Base-by-base conservation (phyloP, 2,113 vertebrate species). In the Daphoenositta chrysoptera region DNA sequence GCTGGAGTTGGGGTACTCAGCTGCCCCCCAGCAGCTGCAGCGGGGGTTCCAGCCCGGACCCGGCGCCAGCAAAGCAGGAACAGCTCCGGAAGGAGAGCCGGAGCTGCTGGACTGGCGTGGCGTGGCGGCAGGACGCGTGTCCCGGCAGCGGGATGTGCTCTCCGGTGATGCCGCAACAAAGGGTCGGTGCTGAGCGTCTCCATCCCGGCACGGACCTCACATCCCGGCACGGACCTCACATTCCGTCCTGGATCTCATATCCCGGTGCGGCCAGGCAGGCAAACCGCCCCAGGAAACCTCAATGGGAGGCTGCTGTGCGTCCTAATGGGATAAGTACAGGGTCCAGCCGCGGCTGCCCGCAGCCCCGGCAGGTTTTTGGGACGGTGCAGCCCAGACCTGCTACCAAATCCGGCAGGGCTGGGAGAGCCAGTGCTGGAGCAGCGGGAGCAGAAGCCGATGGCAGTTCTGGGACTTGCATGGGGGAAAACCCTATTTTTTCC, bases 291-390 rank as follows among this genome's bases (percentile, higher is more conserved):
- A n/a, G 97, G 97, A 98, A 98, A 97, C 98, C 98, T 23, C 94
- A 97, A 95, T 94, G 58, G 87, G 78, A 90, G 94, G 92, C 56
- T 81, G 88, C 96, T 37, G 83, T 9, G 22, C 7, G 18, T 21
- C 84, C 33, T 98, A 97, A 98, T 97, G 91, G 97, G 96, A 97
- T 98, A 98, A 98, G 50, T 98, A 96, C 77, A 97, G 96, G 89
- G 94, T 48, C 69, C 35, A 3, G 79, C 53, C 39, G 31, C 61
- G 40, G 96, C 77, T 93, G 89, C 91, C 97, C 97, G 19, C 97
- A 95, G 75, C 77, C 39, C 68, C 37, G 7, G 75, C 86, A 84
- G 89, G 82, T 85, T 88, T 60, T 54, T 5, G 11, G 65, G 50
- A 57, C 4, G 8, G 73, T 23, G 56, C 83, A 90, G 87, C 92